Evolutionary conservation across 2,113 vertebrate genomes (phyloP).

Genomic region (Bettongia penicillata): DNA sequence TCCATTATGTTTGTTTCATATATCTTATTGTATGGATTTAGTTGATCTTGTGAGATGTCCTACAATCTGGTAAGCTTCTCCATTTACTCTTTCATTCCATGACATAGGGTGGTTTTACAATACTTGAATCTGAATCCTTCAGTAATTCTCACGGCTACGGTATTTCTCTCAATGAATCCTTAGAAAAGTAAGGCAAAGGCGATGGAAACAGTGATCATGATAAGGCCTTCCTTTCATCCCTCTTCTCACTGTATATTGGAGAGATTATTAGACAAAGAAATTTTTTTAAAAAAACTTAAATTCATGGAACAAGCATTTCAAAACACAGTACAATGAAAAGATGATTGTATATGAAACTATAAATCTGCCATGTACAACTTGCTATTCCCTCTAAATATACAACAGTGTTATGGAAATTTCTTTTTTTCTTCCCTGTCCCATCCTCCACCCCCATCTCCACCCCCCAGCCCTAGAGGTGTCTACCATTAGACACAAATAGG

Average conservation of each 20-base stretch:
- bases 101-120: conserved; percentile 39
- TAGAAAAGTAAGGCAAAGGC: neutral
- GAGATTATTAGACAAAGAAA: neutral
- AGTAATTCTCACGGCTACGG: neutral
- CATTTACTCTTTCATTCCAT: neutral
- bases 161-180: neutral
- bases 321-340: neutral
- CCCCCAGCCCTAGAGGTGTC: neutral
- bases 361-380: neutral
- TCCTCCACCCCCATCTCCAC: too few relatives aligned
- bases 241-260: neutral
- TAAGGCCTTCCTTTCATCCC: neutral
- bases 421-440: neutral
- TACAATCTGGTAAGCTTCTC: neutral
- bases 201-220: neutral
- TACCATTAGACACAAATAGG: neutral
- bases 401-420: neutral
- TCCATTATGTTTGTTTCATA: conserved; percentile 53
- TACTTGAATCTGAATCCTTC: conserved; percentile 28
- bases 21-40: conserved; percentile 55
- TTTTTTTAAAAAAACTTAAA: neutral
- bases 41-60: neutral
- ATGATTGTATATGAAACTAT: too few relatives aligned
- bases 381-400: neutral
- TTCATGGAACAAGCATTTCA: neutral